These are phyloP conservation scores for Hylaea fasciaria DNA, from an alignment of 2,888 invertebrate species.

Conservation along the genomic window DNA sequence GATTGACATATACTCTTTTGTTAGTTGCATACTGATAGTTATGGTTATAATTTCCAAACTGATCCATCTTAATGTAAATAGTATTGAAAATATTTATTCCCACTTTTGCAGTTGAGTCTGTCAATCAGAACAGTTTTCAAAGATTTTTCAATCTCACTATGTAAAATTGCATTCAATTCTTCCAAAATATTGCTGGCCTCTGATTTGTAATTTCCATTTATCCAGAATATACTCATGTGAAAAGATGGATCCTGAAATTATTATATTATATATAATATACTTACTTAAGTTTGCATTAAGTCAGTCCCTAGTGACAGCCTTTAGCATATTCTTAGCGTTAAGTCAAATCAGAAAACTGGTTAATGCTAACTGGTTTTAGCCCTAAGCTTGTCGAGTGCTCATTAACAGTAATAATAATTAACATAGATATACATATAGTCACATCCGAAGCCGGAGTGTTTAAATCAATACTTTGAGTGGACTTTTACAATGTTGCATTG, in stretches of 20 bases:
- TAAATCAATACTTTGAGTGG: no score
- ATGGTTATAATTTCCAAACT: slow-evolving; percentile 29
- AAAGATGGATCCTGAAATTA: slow-evolving; percentile 90
- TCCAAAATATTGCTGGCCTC: slow-evolving; percentile 77
- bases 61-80: slow-evolving; percentile 62
- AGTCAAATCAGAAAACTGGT: no score
- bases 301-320: no score
- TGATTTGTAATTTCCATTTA: slow-evolving; percentile 87
- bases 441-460: no score
- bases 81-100: slow-evolving; percentile 89
- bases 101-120: slow-evolving; percentile 88
- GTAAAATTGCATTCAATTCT: slow-evolving; percentile 74
- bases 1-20: slow-evolving; percentile 74
- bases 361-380: no score
- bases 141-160: slow-evolving; percentile 61
- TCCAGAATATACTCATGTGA: slow-evolving; percentile 94
- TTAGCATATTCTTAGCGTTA: neutral
- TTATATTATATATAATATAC: no score
- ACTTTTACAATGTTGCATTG: no score
- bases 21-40: slow-evolving; percentile 37
- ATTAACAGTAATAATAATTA: no score
- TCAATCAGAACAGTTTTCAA: slow-evolving; percentile 80
- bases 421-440: no score
- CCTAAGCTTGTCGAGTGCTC: no score
- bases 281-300: neutral